phyloP scores from a whole-genome alignment of 2,113 vertebrate genomes.

The Ochotona princeps region DNA sequence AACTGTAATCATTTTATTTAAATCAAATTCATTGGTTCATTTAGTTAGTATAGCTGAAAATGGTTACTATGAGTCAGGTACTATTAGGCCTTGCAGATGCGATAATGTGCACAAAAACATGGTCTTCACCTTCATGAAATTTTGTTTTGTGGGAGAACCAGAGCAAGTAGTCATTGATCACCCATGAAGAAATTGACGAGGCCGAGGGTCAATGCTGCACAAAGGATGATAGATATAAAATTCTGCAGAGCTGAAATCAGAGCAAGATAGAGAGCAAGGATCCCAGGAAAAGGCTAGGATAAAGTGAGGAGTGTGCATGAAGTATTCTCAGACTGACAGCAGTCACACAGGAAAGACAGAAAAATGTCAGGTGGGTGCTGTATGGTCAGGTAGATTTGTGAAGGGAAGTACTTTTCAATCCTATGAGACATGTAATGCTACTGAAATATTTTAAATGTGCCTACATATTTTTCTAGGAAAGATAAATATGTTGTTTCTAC shows the following conservation, averaged over 20 bases:
- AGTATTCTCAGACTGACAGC: accelerated
- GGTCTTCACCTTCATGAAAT: slow-evolving; percentile 33
- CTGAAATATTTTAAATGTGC: background rate
- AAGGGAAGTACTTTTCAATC: background rate
- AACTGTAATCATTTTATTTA: slow-evolving; percentile 81
- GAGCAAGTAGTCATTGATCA: background rate
- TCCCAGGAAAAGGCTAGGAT: background rate
- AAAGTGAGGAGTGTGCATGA: background rate
- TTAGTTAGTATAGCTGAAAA: slow-evolving; percentile 76
- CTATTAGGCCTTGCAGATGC: slow-evolving; percentile 50
- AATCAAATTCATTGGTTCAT: slow-evolving; percentile 76
- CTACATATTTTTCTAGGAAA: background rate
- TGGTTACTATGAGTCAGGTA: slow-evolving; percentile 66
- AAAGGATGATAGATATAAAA: background rate
- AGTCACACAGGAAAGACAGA: background rate
- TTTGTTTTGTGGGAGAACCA: slow-evolving; percentile 34
- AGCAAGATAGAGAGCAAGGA: too few relatives aligned
- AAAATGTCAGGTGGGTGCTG: background rate
- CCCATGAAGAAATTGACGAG: background rate
- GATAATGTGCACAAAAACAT: slow-evolving; percentile 52
- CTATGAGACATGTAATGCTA: background rate
- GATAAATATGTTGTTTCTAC: background rate
- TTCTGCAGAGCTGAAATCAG: background rate
- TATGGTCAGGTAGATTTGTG: background rate
- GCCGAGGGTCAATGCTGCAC: background rate